Evolutionary conservation across 1,140 invertebrate species (phyloP).

Genomic region (Parapsyche elsis): DNA sequence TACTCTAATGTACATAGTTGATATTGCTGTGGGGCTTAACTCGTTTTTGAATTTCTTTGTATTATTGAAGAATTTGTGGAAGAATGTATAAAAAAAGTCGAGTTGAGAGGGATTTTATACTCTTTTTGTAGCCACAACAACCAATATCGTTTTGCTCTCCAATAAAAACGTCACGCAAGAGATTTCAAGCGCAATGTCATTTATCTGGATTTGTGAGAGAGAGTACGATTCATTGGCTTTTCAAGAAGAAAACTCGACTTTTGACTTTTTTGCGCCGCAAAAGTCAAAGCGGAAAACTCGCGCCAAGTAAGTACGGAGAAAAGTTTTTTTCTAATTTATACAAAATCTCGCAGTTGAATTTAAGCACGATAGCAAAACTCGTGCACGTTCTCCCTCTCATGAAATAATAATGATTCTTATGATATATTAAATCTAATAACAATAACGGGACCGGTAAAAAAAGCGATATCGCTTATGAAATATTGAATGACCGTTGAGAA

Average conservation of each 20-base stretch:
- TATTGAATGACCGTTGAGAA: conserved; percentile 9
- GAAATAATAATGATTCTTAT: no score
- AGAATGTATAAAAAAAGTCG: no score
- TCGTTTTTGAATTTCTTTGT: no score
- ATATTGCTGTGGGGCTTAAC: background rate
- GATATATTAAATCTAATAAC: no score
- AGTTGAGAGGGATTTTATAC: background rate
- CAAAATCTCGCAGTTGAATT: no score
- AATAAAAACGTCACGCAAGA: conserved; percentile 32
- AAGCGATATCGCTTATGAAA: background rate
- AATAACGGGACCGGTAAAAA: background rate
- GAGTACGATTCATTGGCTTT: conserved; percentile 28
- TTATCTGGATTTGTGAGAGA: conserved; percentile 26
- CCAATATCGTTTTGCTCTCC: conserved; percentile 21
- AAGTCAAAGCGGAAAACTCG: background rate
- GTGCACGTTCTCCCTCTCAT: no score
- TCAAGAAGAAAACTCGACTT: conserved; percentile 13
- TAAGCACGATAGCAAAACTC: no score
- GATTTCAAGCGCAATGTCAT: conserved; percentile 28
- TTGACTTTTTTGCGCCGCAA: background rate
- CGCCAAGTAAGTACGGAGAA: no score
- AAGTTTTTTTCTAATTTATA: no score
- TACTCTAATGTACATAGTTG: background rate
- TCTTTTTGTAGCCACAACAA: conserved; percentile 7
- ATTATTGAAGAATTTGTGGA: no score